These are phyloP conservation scores for Eriosoma lanigerum DNA, from an alignment of 1,140 invertebrate genomes.

Conservation along the genomic window DNA sequence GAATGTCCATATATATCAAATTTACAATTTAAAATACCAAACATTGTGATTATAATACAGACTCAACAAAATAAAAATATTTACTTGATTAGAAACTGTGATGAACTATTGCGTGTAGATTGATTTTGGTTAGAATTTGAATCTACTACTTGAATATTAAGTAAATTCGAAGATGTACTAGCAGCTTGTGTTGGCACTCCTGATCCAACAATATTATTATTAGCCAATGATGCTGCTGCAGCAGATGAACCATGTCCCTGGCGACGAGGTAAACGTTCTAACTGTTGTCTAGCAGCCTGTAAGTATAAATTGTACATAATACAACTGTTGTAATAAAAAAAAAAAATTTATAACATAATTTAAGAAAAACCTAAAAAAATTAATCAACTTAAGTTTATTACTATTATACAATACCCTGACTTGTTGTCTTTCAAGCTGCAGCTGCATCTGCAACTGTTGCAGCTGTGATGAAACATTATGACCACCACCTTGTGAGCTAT, in stretches of 20 bases:
- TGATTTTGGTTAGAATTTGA: constrained; percentile 45
- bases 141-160: constrained; percentile 45
- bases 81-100: constrained; percentile 48
- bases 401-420: constrained; percentile 64
- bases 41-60: no score
- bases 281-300: constrained; percentile 77
- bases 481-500: constrained; percentile 60
- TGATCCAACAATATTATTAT: constrained; percentile 46
- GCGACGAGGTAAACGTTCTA: constrained; percentile 81
- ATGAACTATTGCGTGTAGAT: constrained; percentile 37
- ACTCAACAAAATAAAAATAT: not conserved
- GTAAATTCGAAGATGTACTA: constrained; percentile 38
- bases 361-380: no score
- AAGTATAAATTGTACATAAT: constrained; percentile 6
- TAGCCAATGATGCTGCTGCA: constrained; percentile 54
- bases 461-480: constrained; percentile 69
- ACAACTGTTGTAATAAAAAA: not conserved
- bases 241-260: constrained; percentile 63
- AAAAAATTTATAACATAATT: not conserved
- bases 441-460: constrained; percentile 86
- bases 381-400: not conserved
- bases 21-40: no score
- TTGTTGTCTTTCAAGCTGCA: constrained; percentile 83
- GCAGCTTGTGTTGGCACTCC: constrained; percentile 27
- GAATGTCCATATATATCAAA: no score